phyloP scores from a whole-genome alignment of 2,888 invertebrate genomes.

The Heliconius cydno region DNA sequence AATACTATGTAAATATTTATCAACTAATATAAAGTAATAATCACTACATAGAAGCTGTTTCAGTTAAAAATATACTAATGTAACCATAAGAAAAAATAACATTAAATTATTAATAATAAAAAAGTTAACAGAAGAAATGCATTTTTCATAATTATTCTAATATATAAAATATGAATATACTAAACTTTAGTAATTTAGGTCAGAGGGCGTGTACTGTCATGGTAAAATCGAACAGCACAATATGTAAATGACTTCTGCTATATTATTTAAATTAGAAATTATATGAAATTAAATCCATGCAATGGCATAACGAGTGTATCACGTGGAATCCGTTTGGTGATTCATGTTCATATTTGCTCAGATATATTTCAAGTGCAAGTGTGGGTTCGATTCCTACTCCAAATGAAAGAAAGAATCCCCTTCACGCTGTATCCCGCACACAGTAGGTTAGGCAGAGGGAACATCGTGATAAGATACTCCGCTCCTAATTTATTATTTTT shows the following conservation, averaged over 20 bases:
- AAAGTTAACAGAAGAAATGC: not conserved
- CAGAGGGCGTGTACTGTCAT: constrained; percentile 44
- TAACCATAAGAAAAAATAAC: not conserved
- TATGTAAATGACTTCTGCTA: constrained; percentile 43
- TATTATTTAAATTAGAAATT: constrained; percentile 45
- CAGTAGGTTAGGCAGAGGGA: too few species aligned
- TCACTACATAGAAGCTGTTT: too few species aligned
- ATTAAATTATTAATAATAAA: not conserved
- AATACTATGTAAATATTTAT: too few species aligned
- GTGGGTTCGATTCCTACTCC: not conserved
- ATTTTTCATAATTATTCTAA: constrained; percentile 23
- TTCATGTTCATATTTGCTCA: not conserved
- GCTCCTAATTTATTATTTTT: too few species aligned
- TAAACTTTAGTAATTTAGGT: constrained; percentile 46
- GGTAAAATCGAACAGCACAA: constrained; percentile 44
- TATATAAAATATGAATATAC: constrained; percentile 39
- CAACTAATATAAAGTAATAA: too few species aligned
- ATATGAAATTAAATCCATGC: constrained; percentile 34
- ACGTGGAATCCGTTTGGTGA: constrained; percentile 32
- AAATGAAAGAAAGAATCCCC: too few species aligned
- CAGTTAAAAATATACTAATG: not conserved
- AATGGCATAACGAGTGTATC: constrained; percentile 33
- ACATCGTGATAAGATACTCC: not conserved
- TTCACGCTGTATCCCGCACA: too few species aligned
- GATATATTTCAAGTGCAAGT: not conserved